Evolutionary conservation across 2,888 invertebrate genomes (phyloP).

Genomic region (Aphodius sticticus): DNA sequence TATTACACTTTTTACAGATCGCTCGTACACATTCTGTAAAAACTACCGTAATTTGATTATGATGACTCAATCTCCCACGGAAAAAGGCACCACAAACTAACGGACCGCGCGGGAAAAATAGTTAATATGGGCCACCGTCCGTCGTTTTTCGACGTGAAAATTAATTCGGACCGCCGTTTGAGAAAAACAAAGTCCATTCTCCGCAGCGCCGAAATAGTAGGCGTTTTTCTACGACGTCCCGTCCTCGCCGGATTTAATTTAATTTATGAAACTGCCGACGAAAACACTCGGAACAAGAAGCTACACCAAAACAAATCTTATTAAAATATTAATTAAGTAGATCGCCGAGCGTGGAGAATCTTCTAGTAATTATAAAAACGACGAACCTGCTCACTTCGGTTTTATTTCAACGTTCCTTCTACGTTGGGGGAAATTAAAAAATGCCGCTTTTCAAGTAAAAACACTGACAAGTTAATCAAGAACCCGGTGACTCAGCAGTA

Average conservation of each 20-base stretch:
- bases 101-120: neutral
- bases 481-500: slow-evolving; percentile 54
- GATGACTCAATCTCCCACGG: neutral
- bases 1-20: neutral
- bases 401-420: no score
- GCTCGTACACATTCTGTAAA: neutral
- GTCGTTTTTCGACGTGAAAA: neutral
- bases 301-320: slow-evolving; percentile 30
- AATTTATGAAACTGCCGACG: slow-evolving; percentile 8
- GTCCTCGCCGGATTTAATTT: neutral
- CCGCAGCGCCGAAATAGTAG: neutral
- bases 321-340: slow-evolving; percentile 35
- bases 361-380: slow-evolving; percentile 27
- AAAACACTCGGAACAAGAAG: neutral
- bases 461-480: slow-evolving; percentile 61
- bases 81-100: neutral
- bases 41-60: neutral
- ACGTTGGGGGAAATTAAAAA: slow-evolving; percentile 45
- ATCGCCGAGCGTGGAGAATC: slow-evolving; percentile 26
- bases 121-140: neutral
- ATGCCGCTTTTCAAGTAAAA: slow-evolving; percentile 56
- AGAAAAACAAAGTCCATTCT: neutral
- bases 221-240: neutral
- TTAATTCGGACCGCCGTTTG: neutral
- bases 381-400: slow-evolving; percentile 27